Evolutionary conservation across 2,888 invertebrate species (phyloP), one percentile per base, ranked within the genome.

Genomic region (Drosophila emarginata): DNA sequence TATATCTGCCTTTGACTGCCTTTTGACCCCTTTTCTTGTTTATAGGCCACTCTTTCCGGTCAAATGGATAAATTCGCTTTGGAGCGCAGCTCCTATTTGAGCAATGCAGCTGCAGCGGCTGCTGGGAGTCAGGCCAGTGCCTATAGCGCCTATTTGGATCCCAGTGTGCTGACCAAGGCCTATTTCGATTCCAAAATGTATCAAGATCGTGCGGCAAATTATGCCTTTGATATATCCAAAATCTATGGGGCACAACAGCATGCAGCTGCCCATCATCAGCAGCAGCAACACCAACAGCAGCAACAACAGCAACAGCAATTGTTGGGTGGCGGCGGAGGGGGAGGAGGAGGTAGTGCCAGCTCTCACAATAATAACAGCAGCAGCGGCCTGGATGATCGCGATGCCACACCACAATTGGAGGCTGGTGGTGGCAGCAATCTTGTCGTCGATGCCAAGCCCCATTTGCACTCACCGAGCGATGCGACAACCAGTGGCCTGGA

Each of bases 151-250:
- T 92, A 92, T 71, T 80, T 92, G 77, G 92, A 92, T 77, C 92
- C 92, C 67, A 91, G 91, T 71, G 92, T 92, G 67, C 89, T 92
- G 61, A 92, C 92, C 57, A 92, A 92, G 85, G 92, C 92, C 36
- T 92, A 92, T 78, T 92, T 92, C 66, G 92, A 92, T 74, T 92
- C 92, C 66, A 92, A 92, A 83, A 92, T 92, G 91, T 92, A 92
- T 74, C 91, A 92, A 78, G 92, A 92, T 83, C 90, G 92, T 58
- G 92, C 91, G 26, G 90, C 92, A 73, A 92, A 92, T 72, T 92
- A 92, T 87, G 92, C 92, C 78, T 92, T 92, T 61, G 92, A 92
- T 68, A 92, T 92, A 64, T 91, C 92, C 36, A 92, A 92, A 84
- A 92, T 92, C 71, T 92, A 92, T 65, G 92, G 92, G 61, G 91